These are phyloP conservation scores for Magallana ariakensis DNA, from an alignment of 1,140 invertebrate species.

Conservation along the genomic window DNA sequence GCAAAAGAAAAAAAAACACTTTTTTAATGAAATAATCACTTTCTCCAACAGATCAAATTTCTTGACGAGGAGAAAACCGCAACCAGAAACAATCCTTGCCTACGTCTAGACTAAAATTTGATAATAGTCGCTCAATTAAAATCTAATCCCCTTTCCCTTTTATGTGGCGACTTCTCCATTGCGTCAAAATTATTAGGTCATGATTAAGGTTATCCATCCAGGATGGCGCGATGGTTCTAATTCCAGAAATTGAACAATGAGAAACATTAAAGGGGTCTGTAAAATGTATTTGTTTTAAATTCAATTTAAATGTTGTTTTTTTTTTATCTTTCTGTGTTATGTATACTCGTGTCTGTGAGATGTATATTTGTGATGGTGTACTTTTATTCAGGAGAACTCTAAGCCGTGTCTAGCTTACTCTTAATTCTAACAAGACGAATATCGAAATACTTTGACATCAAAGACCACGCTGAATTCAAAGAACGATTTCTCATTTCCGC, in stretches of 20 bases:
- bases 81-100: background rate
- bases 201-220: background rate
- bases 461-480: background rate
- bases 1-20: background rate
- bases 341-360: too few relatives aligned
- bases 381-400: too few relatives aligned
- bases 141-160: background rate
- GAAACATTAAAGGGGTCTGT: background rate
- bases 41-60: too few relatives aligned
- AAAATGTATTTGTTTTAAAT: background rate
- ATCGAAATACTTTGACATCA: background rate
- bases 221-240: background rate
- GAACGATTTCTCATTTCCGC: background rate
- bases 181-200: background rate
- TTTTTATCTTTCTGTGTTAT: too few relatives aligned
- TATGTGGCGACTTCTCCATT: background rate
- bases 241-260: background rate
- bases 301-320: background rate
- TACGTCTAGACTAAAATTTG: constrained; percentile 4
- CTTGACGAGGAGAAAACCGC: background rate
- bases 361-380: too few relatives aligned
- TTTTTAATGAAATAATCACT: too few relatives aligned
- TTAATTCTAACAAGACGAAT: background rate
- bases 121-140: constrained; percentile 14
- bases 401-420: too few relatives aligned